Evolutionary conservation across 2,888 invertebrate genomes (phyloP), one percentile per base, ranked within the genome.

Genomic region (Anticlea derivata): DNA sequence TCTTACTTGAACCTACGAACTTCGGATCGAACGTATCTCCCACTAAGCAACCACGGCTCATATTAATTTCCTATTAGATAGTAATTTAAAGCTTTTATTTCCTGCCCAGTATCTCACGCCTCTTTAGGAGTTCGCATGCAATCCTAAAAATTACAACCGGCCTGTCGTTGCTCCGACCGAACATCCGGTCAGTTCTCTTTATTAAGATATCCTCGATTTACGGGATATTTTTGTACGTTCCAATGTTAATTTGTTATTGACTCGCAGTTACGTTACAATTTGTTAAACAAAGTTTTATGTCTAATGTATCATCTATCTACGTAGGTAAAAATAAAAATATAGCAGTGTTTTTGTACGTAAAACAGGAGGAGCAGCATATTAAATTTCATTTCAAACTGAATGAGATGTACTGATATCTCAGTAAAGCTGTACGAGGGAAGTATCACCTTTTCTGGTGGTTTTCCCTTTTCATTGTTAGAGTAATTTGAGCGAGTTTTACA

Each of bases 401-500:
- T 37, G 11, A 30, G n/a, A n/a, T n/a, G n/a, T n/a, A 27, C 7
- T 26, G 34, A 34, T 35, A 38, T n/a, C 20, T 29, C 0, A 8
- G 38, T 30, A 37, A 45, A 27, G 5, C 13, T 12, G 17, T 12
- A 6, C 11, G 12, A 27, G 41, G 50, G 55, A 37, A 51, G 33
- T 58, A 49, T 58, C 40, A 55, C 35, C 45, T 58, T 51, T 54
- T 55, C 55, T 50, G 33, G 50, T 51, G 31, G 30, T 41, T 45
- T 55, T 54, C 40, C 41, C 23, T 52, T 52, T 53, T 46, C 48
- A 57, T 44, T 58, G 60, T 50, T 43, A 46, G 27, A 12, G 61
- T 53, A 51, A 60, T 56, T 48, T 54, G 63, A 61, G 54, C 13
- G 22, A 31, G 27, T 46, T 52, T 44, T n/a, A 64, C 61, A 48